Evolutionary conservation across 2,888 invertebrate genomes (phyloP).

Genomic region (Stramonita haemastoma): DNA sequence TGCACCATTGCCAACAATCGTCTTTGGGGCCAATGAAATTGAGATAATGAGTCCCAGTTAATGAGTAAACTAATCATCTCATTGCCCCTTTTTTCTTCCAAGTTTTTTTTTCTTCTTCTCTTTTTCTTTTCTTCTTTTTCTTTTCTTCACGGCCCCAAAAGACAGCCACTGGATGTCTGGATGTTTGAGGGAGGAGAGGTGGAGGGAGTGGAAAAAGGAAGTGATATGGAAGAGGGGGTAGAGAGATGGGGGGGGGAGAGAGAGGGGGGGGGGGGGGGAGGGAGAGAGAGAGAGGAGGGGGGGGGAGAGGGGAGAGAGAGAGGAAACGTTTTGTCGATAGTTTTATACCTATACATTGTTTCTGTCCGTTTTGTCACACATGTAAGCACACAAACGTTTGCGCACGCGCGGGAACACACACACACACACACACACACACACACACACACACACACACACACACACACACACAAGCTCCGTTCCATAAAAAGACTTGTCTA

Average conservation of each 20-base stretch:
- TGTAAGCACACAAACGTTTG: too few species aligned
- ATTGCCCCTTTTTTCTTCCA: not conserved
- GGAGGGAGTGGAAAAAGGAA: not conserved
- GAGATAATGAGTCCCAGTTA: constrained; percentile 7
- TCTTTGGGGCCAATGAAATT: not conserved
- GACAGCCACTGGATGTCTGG: not conserved
- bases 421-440: too few species aligned
- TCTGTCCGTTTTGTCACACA: too few species aligned
- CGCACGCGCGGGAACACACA: too few species aligned
- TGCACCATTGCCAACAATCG: not conserved
- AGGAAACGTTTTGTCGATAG: not conserved
- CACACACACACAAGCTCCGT: too few species aligned
- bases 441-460: too few species aligned
- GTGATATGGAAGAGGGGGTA: too few species aligned
- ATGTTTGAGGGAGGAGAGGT: not conserved
- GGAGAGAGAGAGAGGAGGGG: too few species aligned
- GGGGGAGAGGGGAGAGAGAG: not conserved
- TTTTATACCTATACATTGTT: too few species aligned
- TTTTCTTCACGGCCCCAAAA: not conserved
- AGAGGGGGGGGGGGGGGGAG: not conserved
- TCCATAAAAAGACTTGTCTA: too few species aligned
- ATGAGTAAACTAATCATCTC: constrained; percentile 22
- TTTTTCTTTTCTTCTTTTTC: not conserved
- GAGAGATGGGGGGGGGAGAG: not conserved
- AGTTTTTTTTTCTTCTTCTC: not conserved